phyloP scores from a whole-genome alignment of 2,888 invertebrate species.

The Philereme vetulata region DNA sequence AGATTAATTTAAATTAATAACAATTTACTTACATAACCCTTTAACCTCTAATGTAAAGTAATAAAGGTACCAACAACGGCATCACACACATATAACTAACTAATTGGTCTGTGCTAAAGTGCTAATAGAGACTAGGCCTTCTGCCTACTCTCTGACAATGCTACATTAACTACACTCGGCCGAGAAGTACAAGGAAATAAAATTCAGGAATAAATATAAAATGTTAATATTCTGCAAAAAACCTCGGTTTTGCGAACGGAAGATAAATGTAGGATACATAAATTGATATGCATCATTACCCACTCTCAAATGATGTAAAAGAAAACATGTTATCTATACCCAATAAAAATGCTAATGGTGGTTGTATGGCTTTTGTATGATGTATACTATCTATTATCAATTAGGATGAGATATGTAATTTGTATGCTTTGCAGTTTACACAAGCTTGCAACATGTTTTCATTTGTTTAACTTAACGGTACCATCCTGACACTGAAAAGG shows the following conservation, averaged over 20 bases:
- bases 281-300: slow-evolving; percentile 33
- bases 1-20: no score
- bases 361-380: slow-evolving; percentile 8
- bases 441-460: background rate
- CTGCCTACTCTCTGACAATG: background rate
- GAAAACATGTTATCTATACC: slow-evolving; percentile 23
- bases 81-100: background rate
- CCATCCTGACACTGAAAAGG: no score
- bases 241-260: slow-evolving; percentile 3
- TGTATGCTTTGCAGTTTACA: no score
- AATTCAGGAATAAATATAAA: slow-evolving; percentile 1
- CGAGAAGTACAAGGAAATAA: background rate
- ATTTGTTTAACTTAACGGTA: background rate
- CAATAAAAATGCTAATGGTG: slow-evolving; percentile 34
- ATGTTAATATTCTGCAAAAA: background rate
- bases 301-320: slow-evolving; percentile 25
- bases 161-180: background rate
- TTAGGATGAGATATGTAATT: background rate
- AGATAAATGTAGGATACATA: slow-evolving; percentile 22
- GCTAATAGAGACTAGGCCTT: background rate
- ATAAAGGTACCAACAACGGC: no score
- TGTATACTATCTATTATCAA: slow-evolving; percentile 13
- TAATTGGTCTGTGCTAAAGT: background rate
- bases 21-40: no score
- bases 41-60: no score